phyloP scores from a whole-genome alignment of 2,797 vertebrate species.

The Sarcoramphus papa region DNA sequence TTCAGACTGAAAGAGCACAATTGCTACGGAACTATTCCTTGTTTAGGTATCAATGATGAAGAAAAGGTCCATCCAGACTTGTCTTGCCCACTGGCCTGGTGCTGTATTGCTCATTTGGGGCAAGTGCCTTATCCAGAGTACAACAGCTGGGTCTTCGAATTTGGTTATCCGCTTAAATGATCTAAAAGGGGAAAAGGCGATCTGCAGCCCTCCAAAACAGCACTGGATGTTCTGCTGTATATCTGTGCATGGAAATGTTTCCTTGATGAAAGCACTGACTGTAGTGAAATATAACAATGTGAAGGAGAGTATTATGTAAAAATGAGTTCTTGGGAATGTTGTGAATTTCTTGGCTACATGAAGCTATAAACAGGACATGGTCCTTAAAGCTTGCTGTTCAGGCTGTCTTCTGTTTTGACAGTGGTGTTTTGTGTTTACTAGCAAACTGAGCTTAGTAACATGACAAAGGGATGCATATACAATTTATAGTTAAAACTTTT shows the following conservation, averaged over 20 bases:
- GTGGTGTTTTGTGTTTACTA: background rate
- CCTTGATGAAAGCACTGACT: background rate
- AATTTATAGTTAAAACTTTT: background rate
- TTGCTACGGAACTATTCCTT: background rate
- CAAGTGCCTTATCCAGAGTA: constrained; percentile 28
- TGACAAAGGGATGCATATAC: background rate
- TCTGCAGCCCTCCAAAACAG: background rate
- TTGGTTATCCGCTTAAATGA: background rate
- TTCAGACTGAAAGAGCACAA: background rate
- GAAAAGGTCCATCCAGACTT: background rate
- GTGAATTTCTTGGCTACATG: background rate
- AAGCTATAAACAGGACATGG: background rate
- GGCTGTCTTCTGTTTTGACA: background rate
- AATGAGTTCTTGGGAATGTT: background rate
- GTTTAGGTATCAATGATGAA: background rate
- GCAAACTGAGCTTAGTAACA: background rate
- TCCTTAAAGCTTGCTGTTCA: background rate
- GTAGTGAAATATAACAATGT: background rate
- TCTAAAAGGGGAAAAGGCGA: background rate
- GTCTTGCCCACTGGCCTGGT: background rate
- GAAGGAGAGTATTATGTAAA: background rate
- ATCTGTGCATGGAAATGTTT: background rate
- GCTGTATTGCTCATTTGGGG: background rate
- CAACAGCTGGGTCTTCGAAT: background rate
- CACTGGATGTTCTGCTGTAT: background rate